phyloP scores from a whole-genome alignment of 2,797 vertebrate species.

The Scolopax bukidnonensis region DNA sequence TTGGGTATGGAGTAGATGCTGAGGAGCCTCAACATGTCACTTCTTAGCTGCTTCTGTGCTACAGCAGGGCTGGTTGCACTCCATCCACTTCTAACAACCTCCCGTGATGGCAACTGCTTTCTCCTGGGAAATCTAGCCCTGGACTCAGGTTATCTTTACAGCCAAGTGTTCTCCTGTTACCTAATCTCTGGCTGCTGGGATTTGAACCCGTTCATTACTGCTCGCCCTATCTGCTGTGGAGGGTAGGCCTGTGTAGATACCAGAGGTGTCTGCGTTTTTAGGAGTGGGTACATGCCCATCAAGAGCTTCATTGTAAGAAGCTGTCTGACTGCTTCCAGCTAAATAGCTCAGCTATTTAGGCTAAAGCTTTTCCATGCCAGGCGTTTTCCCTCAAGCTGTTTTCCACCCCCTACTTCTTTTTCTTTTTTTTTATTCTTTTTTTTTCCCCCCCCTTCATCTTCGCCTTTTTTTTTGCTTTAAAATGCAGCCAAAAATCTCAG shows the following conservation, averaged over 20 bases:
- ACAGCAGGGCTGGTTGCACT: not conserved
- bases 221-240: slow-evolving; percentile 4
- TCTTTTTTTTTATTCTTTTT: no score
- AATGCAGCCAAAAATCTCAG: slow-evolving; percentile 65
- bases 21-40: not conserved
- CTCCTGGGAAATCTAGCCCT: slow-evolving; percentile 19
- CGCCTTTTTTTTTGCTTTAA: slow-evolving; percentile 38
- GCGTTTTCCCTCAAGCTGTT: slow-evolving; percentile 51
- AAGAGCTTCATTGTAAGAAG: slow-evolving; percentile 14
- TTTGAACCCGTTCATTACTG: slow-evolving; percentile 24
- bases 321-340: slow-evolving; percentile 47
- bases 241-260: not conserved
- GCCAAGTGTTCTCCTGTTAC: not conserved
- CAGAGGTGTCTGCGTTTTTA: not conserved
- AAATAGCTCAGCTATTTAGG: slow-evolving; percentile 44
- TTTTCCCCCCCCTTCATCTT: not conserved
- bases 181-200: not conserved
- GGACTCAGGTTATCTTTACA: slow-evolving; percentile 9
- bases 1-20: not conserved
- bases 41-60: not conserved
- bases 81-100: not conserved
- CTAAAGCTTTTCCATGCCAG: slow-evolving; percentile 51
- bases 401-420: slow-evolving; percentile 8
- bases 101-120: not conserved
- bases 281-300: not conserved